Conservation (phyloP, 2,113 vertebrate species). For the Xenopus tropicalis region UCB_Xtro_10.0 CM004450.2:39829001-39829500, state of each 20-base stretch:
- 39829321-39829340: slow-evolving; percentile 34
- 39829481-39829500: no score
- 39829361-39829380: no score
- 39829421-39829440: no score
- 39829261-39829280: slow-evolving; percentile 27
- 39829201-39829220: slow-evolving; percentile 9
- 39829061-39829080: slow-evolving; percentile 22
- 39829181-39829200: slow-evolving; percentile 20
- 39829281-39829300: background rate
- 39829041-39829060: slow-evolving; percentile 19
- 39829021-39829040: slow-evolving; percentile 23
- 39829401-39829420: no score
- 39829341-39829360: background rate
- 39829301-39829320: slow-evolving; percentile 2
- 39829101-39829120: slow-evolving; percentile 27
- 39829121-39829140: slow-evolving; percentile 31
- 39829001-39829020: slow-evolving; percentile 21
- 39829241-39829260: slow-evolving; percentile 6
- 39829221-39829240: slow-evolving; percentile 9
- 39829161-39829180: slow-evolving; percentile 28
- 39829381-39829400: no score
- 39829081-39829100: slow-evolving; percentile 9
- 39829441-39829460: no score
- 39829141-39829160: slow-evolving; percentile 43
- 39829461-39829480: no score